Conservation (phyloP, 2,888 invertebrate species). For the Drosophila leonis region DNA sequence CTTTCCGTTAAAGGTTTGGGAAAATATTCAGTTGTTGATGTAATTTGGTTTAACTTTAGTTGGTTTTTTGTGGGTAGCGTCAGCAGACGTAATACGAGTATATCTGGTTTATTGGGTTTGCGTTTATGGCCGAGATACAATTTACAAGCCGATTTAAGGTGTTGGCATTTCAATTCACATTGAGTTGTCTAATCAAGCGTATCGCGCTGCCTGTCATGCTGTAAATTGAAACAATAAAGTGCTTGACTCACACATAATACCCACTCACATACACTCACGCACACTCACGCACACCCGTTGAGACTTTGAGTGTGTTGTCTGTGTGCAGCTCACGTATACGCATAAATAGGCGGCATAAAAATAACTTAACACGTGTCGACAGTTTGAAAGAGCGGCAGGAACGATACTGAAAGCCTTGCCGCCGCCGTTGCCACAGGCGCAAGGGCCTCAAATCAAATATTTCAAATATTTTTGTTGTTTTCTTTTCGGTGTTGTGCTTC, state of each 20-base stretch:
- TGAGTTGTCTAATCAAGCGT: constrained; percentile 81
- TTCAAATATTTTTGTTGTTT: constrained; percentile 63
- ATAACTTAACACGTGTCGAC: constrained; percentile 83
- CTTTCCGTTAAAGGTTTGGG: not conserved
- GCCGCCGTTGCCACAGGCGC: constrained; percentile 39
- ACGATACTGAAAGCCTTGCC: constrained; percentile 48
- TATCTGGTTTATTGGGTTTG: constrained; percentile 22
- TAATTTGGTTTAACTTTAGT: constrained; percentile 23
- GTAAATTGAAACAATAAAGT: constrained; percentile 82
- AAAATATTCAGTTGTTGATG: constrained; percentile 19
- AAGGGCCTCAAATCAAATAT: constrained; percentile 65
- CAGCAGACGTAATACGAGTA: constrained; percentile 1
- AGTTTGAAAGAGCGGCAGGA: constrained; percentile 67
- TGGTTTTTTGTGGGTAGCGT: not conserved
- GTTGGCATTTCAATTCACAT: constrained; percentile 79
- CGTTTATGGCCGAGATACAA: constrained; percentile 51
- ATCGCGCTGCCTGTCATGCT: constrained; percentile 62
- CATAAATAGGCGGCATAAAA: constrained; percentile 81
- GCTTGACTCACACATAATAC: constrained; percentile 61
- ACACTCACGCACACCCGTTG: constrained; percentile 8
- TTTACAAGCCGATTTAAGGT: constrained; percentile 73
- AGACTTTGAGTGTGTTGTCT: constrained; percentile 31
- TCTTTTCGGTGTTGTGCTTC: constrained; percentile 34
- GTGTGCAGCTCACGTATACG: constrained; percentile 71
- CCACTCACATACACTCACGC: constrained; percentile 19